These are phyloP conservation scores for Calliopsis andreniformis DNA, from an alignment of 1,140 invertebrate species.

Conservation along the genomic window DNA sequence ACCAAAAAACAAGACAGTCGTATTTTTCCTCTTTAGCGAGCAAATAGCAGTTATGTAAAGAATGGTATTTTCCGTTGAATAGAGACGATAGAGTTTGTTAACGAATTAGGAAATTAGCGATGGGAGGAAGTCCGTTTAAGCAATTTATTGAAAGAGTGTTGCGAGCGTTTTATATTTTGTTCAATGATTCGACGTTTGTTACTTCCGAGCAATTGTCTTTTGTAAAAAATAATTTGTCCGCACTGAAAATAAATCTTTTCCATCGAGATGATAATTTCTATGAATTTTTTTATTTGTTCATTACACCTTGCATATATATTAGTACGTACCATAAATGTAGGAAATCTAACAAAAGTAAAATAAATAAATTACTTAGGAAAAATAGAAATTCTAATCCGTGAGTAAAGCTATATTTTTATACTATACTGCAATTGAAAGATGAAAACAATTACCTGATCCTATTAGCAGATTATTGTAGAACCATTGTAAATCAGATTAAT, in stretches of 20 bases:
- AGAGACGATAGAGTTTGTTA: neutral
- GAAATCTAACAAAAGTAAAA: no score
- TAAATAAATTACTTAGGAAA: no score
- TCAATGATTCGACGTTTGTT: neutral
- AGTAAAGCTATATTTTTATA: no score
- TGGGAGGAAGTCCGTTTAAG: neutral
- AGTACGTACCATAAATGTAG: no score
- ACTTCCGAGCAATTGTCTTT: conserved; percentile 2
- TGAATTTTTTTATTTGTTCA: neutral
- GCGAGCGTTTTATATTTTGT: conserved; percentile 10
- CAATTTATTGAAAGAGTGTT: neutral
- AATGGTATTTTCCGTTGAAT: neutral
- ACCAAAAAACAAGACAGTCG: neutral
- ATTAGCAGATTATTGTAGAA: no score
- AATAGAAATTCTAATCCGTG: no score
- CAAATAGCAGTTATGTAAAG: neutral
- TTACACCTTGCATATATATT: no score
- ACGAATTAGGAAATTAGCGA: neutral
- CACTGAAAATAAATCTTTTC: conserved; percentile 35
- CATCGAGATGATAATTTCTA: no score
- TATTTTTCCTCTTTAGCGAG: neutral
- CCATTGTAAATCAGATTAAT: no score
- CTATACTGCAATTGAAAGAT: no score
- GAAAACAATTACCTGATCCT: no score
- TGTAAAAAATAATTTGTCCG: conserved; percentile 25